Evolutionary conservation across 2,797 vertebrate genomes (phyloP).

Genomic region (Poecile montanus): DNA sequence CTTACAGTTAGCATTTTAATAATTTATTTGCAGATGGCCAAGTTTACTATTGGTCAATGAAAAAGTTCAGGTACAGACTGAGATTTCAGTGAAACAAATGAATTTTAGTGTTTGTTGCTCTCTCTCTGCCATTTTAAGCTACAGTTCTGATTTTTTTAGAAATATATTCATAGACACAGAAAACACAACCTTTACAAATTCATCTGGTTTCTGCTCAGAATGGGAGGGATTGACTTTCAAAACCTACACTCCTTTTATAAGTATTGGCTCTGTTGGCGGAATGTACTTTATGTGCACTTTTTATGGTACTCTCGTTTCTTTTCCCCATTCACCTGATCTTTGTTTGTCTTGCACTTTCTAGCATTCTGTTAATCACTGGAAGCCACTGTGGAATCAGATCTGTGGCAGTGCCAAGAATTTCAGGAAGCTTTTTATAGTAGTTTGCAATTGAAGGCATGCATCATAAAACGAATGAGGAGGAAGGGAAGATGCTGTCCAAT

Average conservation of each 20-base stretch:
- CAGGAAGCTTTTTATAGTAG: conserved; percentile 62
- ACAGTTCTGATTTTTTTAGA: not conserved
- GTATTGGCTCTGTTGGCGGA: conserved; percentile 19
- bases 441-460: conserved; percentile 47
- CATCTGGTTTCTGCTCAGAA: conserved; percentile 36
- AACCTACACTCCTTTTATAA: conserved; percentile 17
- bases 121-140: not conserved
- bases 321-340: conserved; percentile 63
- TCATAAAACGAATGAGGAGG: conserved; percentile 21
- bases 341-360: conserved; percentile 61
- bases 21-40: conserved; percentile 65
- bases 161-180: not conserved
- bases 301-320: conserved; percentile 45
- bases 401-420: conserved; percentile 48
- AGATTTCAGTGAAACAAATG: not conserved
- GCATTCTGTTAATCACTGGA: conserved; percentile 58
- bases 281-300: conserved; percentile 36
- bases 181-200: not conserved
- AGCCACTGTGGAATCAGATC: conserved; percentile 53
- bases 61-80: not conserved
- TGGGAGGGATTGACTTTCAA: conserved; percentile 16
- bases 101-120: not conserved
- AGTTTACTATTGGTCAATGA: conserved; percentile 34
- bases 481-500: conserved; percentile 26
- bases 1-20: conserved; percentile 61